Evolutionary conservation across 2,888 invertebrate species (phyloP), one percentile per base, ranked within the genome.

Genomic region (Mythimna vitellina): DNA sequence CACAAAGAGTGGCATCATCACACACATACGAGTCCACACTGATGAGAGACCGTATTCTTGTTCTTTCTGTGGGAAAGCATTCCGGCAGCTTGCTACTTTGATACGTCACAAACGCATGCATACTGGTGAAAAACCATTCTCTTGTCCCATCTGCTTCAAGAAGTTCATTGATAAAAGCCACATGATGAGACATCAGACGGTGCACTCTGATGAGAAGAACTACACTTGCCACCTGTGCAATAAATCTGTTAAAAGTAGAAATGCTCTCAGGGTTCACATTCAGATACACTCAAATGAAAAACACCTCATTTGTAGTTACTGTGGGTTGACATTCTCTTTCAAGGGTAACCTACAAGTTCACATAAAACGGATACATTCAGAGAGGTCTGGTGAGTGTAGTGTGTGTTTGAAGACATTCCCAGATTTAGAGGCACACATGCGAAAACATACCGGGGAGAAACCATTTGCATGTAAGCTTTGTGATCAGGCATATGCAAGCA

Each of bases 371-470:
- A 96, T 96, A 65, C 97, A 97, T 71, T 97, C 97, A 0, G 97
- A 97, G 70, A 93, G 94, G 67, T 97, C 97, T 0, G 97, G 97
- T 0, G 90, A 94, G 7, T 97, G 97, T 83, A 89, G 88, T 0
- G 85, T 96, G 9, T 97, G 97, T 82, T 86, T 93, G 12, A 97
- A 97, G 85, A 93, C 95, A 9, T 97, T 96, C 81, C 93, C 97
- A 0, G 96, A 97, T 84, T 83, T 97, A 22, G 96, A 95, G 65
- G 95, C 94, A 1, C 97, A 97, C 80, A 96, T 96, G 96, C 90
- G 96, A 1, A 96, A 96, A 76, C 97, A 97, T 78, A 97, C 96
- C 0, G 97, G 97, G 0, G 97, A 97, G 80, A 96, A 92, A 60
- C 95, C 95, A 0, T 95, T 92, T 81, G 78, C 87, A 1, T 96